A percentile compares a stretch with the other conserved stretches of the same genome.
phyloP scores from a whole-genome alignment of 2,113 vertebrate species.

The Scytalopus superciliaris region DNA sequence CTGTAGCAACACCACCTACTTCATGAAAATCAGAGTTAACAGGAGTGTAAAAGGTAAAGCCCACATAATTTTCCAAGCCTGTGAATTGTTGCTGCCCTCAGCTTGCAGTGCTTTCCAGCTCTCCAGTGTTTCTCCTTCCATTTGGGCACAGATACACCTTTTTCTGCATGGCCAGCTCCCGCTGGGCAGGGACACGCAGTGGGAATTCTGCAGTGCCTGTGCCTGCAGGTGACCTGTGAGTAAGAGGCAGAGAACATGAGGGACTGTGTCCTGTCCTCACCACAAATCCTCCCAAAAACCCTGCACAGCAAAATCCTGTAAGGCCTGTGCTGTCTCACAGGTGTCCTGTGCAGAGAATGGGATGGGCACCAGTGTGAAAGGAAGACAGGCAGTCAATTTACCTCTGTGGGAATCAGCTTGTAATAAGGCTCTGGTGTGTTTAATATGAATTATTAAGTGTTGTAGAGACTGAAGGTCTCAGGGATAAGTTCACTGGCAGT shows the following conservation, averaged over 20 bases:
- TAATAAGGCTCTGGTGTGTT: background rate
- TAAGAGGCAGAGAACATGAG: background rate
- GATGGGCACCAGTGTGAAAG: background rate
- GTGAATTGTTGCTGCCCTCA: slow-evolving; percentile 45
- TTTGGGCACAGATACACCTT: background rate
- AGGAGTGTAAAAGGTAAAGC: slow-evolving; percentile 67
- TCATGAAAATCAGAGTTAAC: slow-evolving; percentile 69
- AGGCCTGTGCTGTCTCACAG: background rate
- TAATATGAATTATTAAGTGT: background rate
- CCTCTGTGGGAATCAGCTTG: background rate
- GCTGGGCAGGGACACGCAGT: accelerated
- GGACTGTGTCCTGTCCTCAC: background rate
- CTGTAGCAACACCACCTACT: slow-evolving; percentile 80
- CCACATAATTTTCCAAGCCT: slow-evolving; percentile 52
- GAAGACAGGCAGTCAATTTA: background rate
- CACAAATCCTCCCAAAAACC: background rate
- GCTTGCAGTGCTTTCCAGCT: slow-evolving; percentile 11
- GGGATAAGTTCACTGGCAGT: background rate
- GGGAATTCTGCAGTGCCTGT: background rate
- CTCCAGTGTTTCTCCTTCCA: background rate
- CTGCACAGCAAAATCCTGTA: background rate
- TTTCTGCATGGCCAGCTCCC: background rate
- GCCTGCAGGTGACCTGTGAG: background rate
- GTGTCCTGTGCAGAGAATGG: accelerated
- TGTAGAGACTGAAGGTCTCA: background rate